phyloP scores from a whole-genome alignment of 1,140 invertebrate species.

The Hirudo medicinalis region DNA sequence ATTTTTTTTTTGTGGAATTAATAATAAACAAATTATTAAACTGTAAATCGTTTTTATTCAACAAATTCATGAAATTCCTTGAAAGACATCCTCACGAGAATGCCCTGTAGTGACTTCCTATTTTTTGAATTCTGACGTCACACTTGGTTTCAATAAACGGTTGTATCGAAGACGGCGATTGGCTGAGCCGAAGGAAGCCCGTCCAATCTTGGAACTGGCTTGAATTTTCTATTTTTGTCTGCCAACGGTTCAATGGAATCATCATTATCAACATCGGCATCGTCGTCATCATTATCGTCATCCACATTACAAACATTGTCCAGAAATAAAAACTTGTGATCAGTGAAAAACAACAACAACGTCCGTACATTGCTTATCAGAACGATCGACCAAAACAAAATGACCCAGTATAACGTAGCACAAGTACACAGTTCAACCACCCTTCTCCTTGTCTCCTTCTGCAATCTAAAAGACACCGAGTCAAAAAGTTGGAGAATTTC shows the following conservation, averaged over 20 bases:
- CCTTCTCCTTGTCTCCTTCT: no score
- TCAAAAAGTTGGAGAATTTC: no score
- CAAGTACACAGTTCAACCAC: no score
- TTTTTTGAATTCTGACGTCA: slow-evolving; percentile 12
- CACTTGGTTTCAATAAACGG: slow-evolving; percentile 4
- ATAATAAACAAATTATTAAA: not conserved
- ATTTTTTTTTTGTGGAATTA: not conserved
- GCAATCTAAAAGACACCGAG: no score
- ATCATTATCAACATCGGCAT: not conserved
- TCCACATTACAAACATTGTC: not conserved
- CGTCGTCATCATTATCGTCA: not conserved
- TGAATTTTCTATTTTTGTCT: not conserved
- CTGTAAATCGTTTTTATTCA: not conserved
- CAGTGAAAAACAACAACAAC: no score
- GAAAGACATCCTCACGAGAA: not conserved
- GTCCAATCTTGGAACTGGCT: not conserved
- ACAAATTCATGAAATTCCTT: no score
- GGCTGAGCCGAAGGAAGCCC: not conserved
- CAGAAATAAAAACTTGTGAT: no score
- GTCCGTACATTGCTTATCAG: no score
- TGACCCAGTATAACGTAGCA: no score
- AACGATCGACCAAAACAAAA: no score
- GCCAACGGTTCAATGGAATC: not conserved
- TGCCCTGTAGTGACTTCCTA: not conserved
- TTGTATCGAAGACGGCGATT: not conserved